Conservation (phyloP, 2,797 vertebrate genomes). For the Emydoidea blandingii region DNA sequence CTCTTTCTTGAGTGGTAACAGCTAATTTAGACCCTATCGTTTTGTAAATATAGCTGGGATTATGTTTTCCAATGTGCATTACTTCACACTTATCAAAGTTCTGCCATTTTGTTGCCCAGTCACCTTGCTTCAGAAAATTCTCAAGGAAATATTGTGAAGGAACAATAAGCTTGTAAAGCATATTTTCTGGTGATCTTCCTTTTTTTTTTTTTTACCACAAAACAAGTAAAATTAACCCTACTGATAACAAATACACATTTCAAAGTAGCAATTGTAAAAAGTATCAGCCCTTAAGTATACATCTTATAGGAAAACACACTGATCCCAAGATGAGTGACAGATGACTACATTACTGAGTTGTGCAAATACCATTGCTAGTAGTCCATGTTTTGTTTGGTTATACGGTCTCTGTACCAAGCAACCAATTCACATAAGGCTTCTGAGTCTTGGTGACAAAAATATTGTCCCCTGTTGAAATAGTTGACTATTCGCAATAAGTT, state of each 20-base stretch:
- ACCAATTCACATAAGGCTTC: background rate
- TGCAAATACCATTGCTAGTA: background rate
- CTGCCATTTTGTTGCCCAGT: background rate
- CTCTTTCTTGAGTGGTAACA: background rate
- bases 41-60: background rate
- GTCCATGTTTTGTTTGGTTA: background rate
- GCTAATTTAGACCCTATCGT: background rate
- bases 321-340: background rate
- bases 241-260: background rate
- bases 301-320: background rate
- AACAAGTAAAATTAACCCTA: background rate
- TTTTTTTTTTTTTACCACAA: too few species aligned
- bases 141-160: background rate
- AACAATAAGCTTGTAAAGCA: background rate
- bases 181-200: background rate
- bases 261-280: too few species aligned
- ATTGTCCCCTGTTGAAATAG: background rate
- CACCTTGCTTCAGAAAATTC: too few species aligned
- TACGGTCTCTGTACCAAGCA: background rate
- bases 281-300: background rate
- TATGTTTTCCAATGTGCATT: background rate
- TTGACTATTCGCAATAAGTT: background rate
- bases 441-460: background rate
- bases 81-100: background rate
- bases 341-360: accelerated